A percentile compares a stretch with the other conserved stretches of the same genome.
phyloP scores from a whole-genome alignment of 2,888 invertebrate genomes.

The Aporophyla lueneburgensis region DNA sequence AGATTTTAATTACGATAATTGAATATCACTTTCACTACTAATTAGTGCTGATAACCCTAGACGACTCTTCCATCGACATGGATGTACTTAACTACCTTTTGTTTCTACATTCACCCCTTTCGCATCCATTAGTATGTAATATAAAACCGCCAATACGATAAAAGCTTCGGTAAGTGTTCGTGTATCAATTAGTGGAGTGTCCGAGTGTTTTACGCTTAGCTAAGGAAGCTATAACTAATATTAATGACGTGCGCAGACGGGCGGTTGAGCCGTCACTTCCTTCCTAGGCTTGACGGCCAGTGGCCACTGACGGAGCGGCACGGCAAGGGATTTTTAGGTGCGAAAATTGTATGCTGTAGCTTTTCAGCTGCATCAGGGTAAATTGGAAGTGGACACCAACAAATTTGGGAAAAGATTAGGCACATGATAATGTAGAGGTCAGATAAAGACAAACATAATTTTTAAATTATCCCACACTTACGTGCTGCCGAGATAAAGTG shows the following conservation, averaged over 20 bases:
- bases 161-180: conserved; percentile 75
- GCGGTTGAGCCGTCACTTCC: conserved; percentile 60
- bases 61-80: conserved; percentile 18
- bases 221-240: conserved; percentile 63
- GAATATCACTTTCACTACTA: conserved; percentile 41
- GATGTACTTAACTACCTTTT: conserved; percentile 45
- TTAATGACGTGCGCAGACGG: conserved; percentile 57
- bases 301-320: not conserved
- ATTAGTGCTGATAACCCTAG: conserved; percentile 52
- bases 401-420: too few species aligned
- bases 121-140: conserved; percentile 79
- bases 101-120: conserved; percentile 74
- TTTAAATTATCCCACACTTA: not conserved
- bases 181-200: conserved; percentile 78
- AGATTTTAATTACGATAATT: conserved; percentile 56
- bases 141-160: conserved; percentile 78
- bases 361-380: not conserved
- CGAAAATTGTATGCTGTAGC: not conserved
- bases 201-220: conserved; percentile 69
- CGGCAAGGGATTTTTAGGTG: not conserved
- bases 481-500: not conserved
- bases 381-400: too few species aligned
- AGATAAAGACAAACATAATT: not conserved
- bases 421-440: too few species aligned
- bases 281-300: not conserved